Evolutionary conservation across 2,113 vertebrate species (phyloP).

Genomic region (Stegostoma tigrinum): DNA sequence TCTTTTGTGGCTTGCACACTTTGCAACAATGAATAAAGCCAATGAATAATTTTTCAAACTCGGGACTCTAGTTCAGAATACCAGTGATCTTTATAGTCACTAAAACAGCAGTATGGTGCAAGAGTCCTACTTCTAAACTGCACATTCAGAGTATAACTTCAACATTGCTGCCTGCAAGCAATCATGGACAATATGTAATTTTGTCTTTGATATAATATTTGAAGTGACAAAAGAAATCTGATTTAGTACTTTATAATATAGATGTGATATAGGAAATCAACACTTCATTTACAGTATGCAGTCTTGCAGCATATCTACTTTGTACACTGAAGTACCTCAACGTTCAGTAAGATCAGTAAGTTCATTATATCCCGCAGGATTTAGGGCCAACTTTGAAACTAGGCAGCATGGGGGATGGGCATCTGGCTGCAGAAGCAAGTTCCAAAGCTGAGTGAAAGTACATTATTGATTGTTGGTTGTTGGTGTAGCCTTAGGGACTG

Average conservation of each 20-base stretch:
- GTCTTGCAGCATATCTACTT: neutral
- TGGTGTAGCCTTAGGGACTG: neutral
- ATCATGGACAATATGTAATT: neutral
- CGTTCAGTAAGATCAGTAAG: neutral
- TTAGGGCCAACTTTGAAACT: conserved; percentile 13
- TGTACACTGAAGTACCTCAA: neutral
- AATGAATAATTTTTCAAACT: neutral
- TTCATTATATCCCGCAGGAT: conserved; percentile 10
- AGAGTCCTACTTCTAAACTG: neutral
- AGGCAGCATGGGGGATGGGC: neutral
- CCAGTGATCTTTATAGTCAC: neutral
- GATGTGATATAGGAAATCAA: neutral
- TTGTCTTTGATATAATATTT: neutral
- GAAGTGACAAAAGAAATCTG: neutral
- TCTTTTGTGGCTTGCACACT: neutral
- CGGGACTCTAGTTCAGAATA: neutral
- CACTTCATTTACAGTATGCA: neutral
- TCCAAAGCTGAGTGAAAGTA: conserved; percentile 18
- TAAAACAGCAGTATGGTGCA: neutral
- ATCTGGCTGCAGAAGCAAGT: neutral
- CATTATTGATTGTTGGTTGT: conserved; percentile 25
- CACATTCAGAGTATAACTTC: neutral
- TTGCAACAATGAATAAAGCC: neutral
- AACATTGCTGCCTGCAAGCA: neutral
- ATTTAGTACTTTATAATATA: neutral